Evolutionary conservation across 2,888 invertebrate species (phyloP).

Genomic region (Ectemnius continuus): DNA sequence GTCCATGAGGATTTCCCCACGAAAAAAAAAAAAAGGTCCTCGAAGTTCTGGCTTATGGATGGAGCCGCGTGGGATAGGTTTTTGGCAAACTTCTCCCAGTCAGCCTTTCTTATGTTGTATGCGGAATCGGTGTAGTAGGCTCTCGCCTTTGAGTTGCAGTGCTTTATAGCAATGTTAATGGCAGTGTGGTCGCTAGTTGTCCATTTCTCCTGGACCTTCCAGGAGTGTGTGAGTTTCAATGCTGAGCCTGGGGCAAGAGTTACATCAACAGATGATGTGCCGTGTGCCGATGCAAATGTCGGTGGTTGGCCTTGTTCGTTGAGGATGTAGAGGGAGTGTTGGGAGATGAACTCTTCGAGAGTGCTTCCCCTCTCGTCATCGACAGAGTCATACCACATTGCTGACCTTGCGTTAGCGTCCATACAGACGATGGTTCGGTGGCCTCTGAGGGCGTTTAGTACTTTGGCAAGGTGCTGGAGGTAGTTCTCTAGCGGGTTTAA

Average conservation of each 20-base stretch:
- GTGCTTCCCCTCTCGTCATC: no score
- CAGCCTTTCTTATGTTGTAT: neutral
- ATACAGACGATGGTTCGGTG: no score
- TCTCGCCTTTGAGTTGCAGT: no score
- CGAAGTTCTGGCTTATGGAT: no score
- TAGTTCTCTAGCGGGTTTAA: no score
- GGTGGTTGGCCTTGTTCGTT: neutral
- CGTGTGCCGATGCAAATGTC: neutral
- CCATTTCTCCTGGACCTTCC: neutral
- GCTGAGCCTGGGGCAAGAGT: neutral
- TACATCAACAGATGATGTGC: neutral
- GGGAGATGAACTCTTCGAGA: neutral
- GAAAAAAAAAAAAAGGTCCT: no score
- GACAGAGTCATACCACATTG: no score
- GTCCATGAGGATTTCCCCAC: no score
- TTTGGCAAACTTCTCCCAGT: neutral
- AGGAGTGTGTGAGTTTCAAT: neutral
- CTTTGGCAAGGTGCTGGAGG: no score
- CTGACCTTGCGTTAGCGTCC: no score
- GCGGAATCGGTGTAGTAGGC: neutral
- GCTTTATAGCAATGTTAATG: neutral
- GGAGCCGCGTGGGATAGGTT: neutral
- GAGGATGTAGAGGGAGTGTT: neutral
- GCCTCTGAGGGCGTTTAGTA: no score
- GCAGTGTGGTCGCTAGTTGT: conserved; percentile 15